Evolutionary conservation across 2,797 vertebrate genomes (phyloP).

Genomic region (Chaetodon trifasciatus): DNA sequence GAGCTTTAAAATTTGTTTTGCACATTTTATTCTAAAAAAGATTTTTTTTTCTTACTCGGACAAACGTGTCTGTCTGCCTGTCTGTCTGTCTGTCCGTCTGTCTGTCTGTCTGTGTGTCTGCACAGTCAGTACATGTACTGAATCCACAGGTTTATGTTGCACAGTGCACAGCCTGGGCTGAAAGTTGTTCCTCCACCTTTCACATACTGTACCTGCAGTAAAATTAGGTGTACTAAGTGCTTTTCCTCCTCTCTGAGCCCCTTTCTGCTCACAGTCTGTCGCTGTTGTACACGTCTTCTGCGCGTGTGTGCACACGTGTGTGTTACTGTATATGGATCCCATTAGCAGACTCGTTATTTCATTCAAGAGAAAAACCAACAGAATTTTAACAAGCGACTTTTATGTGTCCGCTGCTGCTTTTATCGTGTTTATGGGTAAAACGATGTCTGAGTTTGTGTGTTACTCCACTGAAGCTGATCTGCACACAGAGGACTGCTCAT

Average conservation of each 20-base stretch:
- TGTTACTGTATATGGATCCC: slow-evolving; percentile 13
- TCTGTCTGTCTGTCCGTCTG: slow-evolving; percentile 15
- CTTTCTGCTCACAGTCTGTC: too few species aligned
- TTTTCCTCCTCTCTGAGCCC: too few species aligned
- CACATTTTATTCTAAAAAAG: too few species aligned
- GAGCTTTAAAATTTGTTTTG: too few species aligned
- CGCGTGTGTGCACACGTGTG: slow-evolving; percentile 10
- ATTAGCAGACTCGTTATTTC: slow-evolving; percentile 10
- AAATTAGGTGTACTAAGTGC: too few species aligned
- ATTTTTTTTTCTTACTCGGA: too few species aligned
- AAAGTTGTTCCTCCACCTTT: too few species aligned
- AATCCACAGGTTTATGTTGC: too few species aligned
- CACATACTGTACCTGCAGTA: too few species aligned
- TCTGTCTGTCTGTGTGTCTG: too few species aligned
- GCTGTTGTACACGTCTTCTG: not conserved
- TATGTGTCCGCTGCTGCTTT: slow-evolving; percentile 30
- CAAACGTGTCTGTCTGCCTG: not conserved
- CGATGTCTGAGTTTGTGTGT: not conserved
- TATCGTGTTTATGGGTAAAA: slow-evolving; percentile 29
- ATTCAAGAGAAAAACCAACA: not conserved
- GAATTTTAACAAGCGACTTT: slow-evolving; percentile 9
- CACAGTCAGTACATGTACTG: too few species aligned
- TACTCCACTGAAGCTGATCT: not conserved
- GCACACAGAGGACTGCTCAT: not conserved
- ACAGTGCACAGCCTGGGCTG: too few species aligned